phyloP scores from a whole-genome alignment of 2,113 vertebrate genomes.

The Paralichthys olivaceus region DNA sequence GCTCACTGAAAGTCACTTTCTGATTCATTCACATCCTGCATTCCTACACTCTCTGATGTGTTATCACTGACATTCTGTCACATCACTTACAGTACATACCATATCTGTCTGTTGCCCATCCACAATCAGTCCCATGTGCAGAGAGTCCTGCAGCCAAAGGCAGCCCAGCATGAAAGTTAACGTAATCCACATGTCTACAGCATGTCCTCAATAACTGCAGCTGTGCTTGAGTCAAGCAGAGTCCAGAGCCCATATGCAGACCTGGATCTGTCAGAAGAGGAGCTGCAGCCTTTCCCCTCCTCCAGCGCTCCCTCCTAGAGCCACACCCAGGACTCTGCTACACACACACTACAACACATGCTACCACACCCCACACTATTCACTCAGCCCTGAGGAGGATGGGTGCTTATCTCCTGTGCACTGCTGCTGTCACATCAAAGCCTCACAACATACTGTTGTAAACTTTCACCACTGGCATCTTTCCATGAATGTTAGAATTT shows the following conservation, averaged over 20 bases:
- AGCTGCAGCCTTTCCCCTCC: conserved; percentile 15
- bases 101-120: conserved; percentile 44
- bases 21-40: neutral
- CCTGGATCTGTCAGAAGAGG: conserved; percentile 29
- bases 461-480: neutral
- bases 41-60: neutral
- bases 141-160: conserved; percentile 50
- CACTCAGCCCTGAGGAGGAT: neutral
- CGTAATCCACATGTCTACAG: conserved; percentile 57
- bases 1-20: neutral
- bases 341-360: neutral
- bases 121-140: conserved; percentile 44
- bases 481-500: too few species aligned
- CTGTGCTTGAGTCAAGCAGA: conserved; percentile 26
- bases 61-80: neutral
- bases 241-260: conserved; percentile 36
- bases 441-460: neutral
- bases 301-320: conserved; percentile 5
- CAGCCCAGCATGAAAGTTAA: conserved; percentile 49
- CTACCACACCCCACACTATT: neutral
- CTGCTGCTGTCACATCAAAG: conserved; percentile 27
- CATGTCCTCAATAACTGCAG: conserved; percentile 19
- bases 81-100: conserved; percentile 48
- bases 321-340: conserved; percentile 34
- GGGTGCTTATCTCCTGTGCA: conserved; percentile 10